Percentiles rank a stretch among this genome's conserved stretches.
Conservation (phyloP, 2,113 vertebrate genomes). For the Myodes glareolus region DNA sequence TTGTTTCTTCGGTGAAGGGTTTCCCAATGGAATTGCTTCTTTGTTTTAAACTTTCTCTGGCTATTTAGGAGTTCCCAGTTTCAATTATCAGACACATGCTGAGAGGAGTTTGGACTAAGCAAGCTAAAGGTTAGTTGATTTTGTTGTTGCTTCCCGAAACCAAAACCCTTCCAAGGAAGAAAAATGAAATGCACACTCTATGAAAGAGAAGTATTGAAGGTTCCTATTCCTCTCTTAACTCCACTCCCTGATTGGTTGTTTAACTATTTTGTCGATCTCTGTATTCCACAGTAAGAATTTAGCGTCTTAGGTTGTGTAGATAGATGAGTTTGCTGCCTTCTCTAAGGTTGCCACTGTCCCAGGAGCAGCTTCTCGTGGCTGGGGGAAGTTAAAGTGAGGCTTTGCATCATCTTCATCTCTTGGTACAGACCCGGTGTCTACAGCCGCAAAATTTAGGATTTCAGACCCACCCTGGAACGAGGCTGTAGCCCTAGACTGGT, state of each 20-base stretch:
- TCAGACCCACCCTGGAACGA: neutral
- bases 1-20: slow-evolving; percentile 4
- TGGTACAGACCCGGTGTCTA: neutral
- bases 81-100: neutral
- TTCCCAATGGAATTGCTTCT: neutral
- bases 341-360: neutral
- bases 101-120: neutral
- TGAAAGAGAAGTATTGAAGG: neutral
- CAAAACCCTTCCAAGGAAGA: slow-evolving; percentile 4
- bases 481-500: neutral
- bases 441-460: slow-evolving; percentile 35
- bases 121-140: slow-evolving; percentile 36
- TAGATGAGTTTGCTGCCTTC: neutral
- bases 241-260: neutral
- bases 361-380: neutral
- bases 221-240: neutral
- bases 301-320: neutral
- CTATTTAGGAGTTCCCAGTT: neutral
- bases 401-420: neutral
- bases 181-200: neutral
- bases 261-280: neutral
- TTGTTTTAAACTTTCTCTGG: slow-evolving; percentile 12
- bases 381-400: neutral
- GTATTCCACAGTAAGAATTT: neutral
- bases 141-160: neutral